These are phyloP conservation scores for Yponomeuta sedellus DNA, from an alignment of 2,888 invertebrate species.

Conservation along the genomic window DNA sequence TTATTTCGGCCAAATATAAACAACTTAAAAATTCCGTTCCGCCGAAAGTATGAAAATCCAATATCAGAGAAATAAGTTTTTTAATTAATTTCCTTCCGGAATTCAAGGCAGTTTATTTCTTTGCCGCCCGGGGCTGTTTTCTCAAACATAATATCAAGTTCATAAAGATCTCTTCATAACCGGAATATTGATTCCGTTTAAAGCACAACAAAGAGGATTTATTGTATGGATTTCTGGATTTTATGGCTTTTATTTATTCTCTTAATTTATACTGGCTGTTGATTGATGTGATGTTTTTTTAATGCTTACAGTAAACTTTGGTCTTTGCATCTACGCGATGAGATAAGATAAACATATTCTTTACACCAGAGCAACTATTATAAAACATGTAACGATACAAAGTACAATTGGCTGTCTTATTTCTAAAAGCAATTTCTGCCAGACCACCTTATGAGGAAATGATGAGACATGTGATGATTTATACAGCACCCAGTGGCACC, in stretches of 20 bases:
- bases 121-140: slow-evolving; percentile 38
- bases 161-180: slow-evolving; percentile 36
- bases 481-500: too few relatives aligned
- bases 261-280: background rate
- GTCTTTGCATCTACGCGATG: too few relatives aligned
- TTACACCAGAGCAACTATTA: too few relatives aligned
- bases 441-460: too few relatives aligned
- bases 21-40: background rate
- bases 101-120: slow-evolving; percentile 45
- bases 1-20: background rate
- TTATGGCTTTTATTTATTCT: background rate
- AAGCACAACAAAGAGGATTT: slow-evolving; percentile 2
- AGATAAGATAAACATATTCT: too few relatives aligned
- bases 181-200: slow-evolving; percentile 32
- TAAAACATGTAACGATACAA: too few relatives aligned
- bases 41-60: background rate
- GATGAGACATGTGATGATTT: too few relatives aligned
- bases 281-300: too few relatives aligned
- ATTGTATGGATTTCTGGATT: background rate
- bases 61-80: slow-evolving; percentile 46
- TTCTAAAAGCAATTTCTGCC: too few relatives aligned
- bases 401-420: too few relatives aligned
- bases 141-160: slow-evolving; percentile 39
- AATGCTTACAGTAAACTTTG: too few relatives aligned
- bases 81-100: slow-evolving; percentile 63